A percentile compares a stretch with the other conserved stretches of the same genome.
Conservation (phyloP, 2,888 invertebrate species). For the Zele albiditarsus region DNA sequence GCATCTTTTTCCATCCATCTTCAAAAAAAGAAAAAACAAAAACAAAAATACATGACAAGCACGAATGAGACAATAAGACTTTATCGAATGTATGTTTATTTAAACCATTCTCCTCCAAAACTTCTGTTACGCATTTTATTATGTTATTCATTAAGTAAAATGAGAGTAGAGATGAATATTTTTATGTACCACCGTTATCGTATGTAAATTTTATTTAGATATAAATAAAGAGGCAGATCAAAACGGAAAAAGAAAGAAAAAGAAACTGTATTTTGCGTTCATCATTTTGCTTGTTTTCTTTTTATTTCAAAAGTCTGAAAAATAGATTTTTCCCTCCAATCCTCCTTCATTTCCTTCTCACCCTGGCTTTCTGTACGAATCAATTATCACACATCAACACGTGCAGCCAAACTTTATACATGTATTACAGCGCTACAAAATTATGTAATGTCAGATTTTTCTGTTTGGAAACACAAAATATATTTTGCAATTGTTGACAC, state of each 20-base stretch:
- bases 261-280: slow-evolving; percentile 57
- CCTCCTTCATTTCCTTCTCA: slow-evolving; percentile 50
- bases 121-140: slow-evolving; percentile 38
- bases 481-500: not conserved
- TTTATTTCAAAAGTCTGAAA: slow-evolving; percentile 55
- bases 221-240: slow-evolving; percentile 59
- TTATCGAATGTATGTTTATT: not conserved
- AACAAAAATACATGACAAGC: slow-evolving; percentile 1
- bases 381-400: slow-evolving; percentile 39
- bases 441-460: not conserved
- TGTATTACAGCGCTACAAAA: not conserved
- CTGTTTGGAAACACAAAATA: not conserved
- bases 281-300: slow-evolving; percentile 63
- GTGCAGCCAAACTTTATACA: slow-evolving; percentile 3
- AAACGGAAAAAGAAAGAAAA: slow-evolving; percentile 45
- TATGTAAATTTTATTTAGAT: slow-evolving; percentile 66
- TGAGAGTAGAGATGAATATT: slow-evolving; percentile 53
- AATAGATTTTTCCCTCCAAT: slow-evolving; percentile 56
- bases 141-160: slow-evolving; percentile 46
- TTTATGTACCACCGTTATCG: slow-evolving; percentile 61
- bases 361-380: slow-evolving; percentile 59
- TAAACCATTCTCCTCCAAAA: not conserved
- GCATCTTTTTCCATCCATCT: slow-evolving; percentile 1
- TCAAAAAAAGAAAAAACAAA: slow-evolving; percentile 12
- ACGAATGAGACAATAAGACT: not conserved